phyloP scores from a whole-genome alignment of 2,797 vertebrate genomes.

The Rachycentron canadum region DNA sequence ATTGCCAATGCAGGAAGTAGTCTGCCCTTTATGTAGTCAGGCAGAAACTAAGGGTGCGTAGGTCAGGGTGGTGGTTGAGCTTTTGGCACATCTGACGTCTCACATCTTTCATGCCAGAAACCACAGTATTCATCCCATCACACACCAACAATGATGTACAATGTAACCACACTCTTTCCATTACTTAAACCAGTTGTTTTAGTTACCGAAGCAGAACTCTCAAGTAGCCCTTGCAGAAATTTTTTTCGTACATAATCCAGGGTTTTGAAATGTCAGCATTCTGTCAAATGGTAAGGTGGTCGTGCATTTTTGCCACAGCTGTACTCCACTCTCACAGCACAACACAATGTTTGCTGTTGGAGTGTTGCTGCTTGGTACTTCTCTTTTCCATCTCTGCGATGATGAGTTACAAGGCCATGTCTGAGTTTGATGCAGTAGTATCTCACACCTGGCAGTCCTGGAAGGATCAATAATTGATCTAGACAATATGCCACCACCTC shows the following conservation, averaged over 20 bases:
- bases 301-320: background rate
- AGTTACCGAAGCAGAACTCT: background rate
- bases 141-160: too few relatives aligned
- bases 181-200: background rate
- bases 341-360: background rate
- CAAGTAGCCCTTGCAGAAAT: background rate
- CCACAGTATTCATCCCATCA: background rate
- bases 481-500: conserved; percentile 64
- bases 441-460: conserved; percentile 63
- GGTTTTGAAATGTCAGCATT: background rate
- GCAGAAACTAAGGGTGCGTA: background rate
- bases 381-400: conserved; percentile 25
- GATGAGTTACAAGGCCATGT: conserved; percentile 59
- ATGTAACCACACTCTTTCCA: background rate
- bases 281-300: background rate
- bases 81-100: background rate
- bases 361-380: conserved; percentile 15
- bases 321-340: background rate
- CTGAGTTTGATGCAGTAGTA: conserved; percentile 55
- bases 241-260: background rate
- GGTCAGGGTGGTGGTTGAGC: background rate
- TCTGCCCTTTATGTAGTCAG: background rate
- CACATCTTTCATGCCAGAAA: conserved; percentile 6
- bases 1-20: background rate
- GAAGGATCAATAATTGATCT: conserved; percentile 75